These are phyloP conservation scores for Drosophila ambigua DNA, from an alignment of 1,140 invertebrate genomes.

Conservation along the genomic window DNA sequence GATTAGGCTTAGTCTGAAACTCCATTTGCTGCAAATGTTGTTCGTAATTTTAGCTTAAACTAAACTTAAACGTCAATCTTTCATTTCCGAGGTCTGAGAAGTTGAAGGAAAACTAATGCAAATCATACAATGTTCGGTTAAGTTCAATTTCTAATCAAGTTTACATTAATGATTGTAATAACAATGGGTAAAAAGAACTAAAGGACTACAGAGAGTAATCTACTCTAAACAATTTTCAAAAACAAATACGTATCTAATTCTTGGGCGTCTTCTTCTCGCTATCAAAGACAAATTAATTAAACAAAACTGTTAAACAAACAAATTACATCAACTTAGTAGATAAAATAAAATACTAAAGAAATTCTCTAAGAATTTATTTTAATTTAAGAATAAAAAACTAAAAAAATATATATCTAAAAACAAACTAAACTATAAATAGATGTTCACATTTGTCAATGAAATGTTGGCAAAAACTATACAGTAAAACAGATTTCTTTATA, in stretches of 20 bases:
- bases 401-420: slow-evolving; percentile 1
- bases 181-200: slow-evolving; percentile 21
- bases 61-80: slow-evolving; percentile 20
- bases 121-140: slow-evolving; percentile 29
- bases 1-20: slow-evolving; percentile 42
- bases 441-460: too few species aligned
- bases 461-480: too few species aligned
- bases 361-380: not conserved
- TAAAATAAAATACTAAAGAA: slow-evolving; percentile 2
- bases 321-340: slow-evolving; percentile 17
- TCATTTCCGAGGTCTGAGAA: slow-evolving; percentile 30
- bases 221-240: slow-evolving; percentile 54
- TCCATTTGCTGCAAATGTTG: slow-evolving; percentile 22
- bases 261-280: slow-evolving; percentile 6
- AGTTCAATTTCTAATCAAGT: slow-evolving; percentile 41
- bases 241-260: slow-evolving; percentile 46
- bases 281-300: slow-evolving; percentile 38
- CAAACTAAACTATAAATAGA: slow-evolving; percentile 1
- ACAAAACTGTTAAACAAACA: slow-evolving; percentile 24
- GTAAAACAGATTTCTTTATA: too few species aligned
- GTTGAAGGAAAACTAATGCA: slow-evolving; percentile 48
- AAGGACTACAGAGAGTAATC: slow-evolving; percentile 20
- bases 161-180: slow-evolving; percentile 44
- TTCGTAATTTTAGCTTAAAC: slow-evolving; percentile 41
- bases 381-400: slow-evolving; percentile 5